phyloP scores from a whole-genome alignment of 2,888 invertebrate genomes.

The Colletes collaris region DNA sequence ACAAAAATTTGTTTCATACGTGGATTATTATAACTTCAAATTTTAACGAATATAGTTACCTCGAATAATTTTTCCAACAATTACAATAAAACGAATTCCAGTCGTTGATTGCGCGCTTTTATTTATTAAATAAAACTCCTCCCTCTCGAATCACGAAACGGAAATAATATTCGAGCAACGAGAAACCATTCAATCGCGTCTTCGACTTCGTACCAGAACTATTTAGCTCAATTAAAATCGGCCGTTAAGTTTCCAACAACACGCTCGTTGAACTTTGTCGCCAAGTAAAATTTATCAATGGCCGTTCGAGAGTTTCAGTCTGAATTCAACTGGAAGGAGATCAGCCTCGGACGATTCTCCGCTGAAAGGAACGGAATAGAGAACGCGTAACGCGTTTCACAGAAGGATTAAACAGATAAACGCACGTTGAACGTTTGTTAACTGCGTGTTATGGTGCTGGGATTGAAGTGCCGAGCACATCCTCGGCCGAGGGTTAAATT shows the following conservation, averaged over 20 bases:
- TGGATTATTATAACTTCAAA: too few species aligned
- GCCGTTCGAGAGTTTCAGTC: neutral
- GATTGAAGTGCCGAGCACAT: slow-evolving; percentile 39
- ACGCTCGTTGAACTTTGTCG: slow-evolving; percentile 26
- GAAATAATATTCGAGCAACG: too few species aligned
- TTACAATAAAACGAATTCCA: too few species aligned
- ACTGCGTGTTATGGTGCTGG: slow-evolving; percentile 3
- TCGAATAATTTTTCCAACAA: too few species aligned
- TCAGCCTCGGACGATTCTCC: neutral
- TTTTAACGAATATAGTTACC: too few species aligned
- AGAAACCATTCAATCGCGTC: too few species aligned
- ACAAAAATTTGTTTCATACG: too few species aligned
- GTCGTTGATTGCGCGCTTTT: too few species aligned
- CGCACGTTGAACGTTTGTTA: neutral
- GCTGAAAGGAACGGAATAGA: neutral
- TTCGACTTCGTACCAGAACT: neutral
- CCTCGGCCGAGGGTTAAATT: slow-evolving; percentile 47
- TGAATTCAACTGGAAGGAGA: too few species aligned
- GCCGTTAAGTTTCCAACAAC: slow-evolving; percentile 22
- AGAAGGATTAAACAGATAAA: neutral
- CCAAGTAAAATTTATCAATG: neutral
- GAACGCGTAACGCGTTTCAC: neutral
- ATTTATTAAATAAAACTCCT: too few species aligned
- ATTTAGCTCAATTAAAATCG: slow-evolving; percentile 29
- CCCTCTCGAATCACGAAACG: too few species aligned